phyloP scores from a whole-genome alignment of 2,797 vertebrate genomes.

The Urocyon cinereoargenteus region DNA sequence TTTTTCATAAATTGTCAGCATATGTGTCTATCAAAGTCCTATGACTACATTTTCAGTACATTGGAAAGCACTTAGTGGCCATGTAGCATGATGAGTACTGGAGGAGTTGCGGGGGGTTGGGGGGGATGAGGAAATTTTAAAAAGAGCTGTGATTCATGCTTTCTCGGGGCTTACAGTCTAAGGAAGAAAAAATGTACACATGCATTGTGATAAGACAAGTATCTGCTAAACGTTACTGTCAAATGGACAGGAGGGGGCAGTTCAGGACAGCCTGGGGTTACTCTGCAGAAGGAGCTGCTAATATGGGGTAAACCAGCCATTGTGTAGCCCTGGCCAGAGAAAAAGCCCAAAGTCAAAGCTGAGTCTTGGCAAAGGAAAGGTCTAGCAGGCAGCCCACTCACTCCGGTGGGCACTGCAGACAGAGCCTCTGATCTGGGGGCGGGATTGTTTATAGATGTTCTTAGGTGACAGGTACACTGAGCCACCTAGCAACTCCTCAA shows the following conservation, averaged over 20 bases:
- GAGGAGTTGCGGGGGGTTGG: background rate
- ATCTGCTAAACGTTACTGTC: background rate
- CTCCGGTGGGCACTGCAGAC: background rate
- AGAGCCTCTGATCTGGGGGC: background rate
- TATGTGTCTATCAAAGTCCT: background rate
- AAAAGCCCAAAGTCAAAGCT: background rate
- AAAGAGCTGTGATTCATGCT: background rate
- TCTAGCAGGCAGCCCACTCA: background rate
- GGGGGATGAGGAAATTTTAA: background rate
- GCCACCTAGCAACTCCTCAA: constrained; percentile 45
- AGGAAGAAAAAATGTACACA: background rate
- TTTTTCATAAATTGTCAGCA: background rate
- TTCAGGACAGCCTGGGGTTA: background rate
- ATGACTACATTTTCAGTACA: background rate
- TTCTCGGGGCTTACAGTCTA: background rate
- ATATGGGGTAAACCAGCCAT: background rate
- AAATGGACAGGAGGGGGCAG: background rate
- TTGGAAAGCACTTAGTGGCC: background rate
- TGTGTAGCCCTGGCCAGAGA: background rate
- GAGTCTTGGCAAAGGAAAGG: background rate
- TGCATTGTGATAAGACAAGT: background rate
- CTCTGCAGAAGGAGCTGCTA: background rate
- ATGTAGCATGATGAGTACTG: background rate
- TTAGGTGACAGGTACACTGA: background rate
- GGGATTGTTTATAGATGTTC: background rate